Evolutionary conservation across 2,888 invertebrate genomes (phyloP), one percentile per base, ranked within the genome.

Genomic region (Plebejus anna): DNA sequence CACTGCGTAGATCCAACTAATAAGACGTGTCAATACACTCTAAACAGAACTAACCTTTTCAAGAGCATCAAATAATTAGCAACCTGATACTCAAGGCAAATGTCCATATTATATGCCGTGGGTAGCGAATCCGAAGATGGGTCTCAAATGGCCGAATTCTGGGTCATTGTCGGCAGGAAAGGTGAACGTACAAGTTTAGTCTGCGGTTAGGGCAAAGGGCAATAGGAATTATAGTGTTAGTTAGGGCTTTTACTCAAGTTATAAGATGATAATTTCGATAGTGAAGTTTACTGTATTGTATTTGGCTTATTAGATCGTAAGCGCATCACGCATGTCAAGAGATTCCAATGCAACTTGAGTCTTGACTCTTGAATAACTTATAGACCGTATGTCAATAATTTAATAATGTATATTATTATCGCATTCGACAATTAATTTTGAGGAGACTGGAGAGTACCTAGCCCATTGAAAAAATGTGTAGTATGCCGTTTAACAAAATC

Each of bases 161-260:
- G 47, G 73, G 73, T 73, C 73, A 73, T 13, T 73, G 73, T 51
- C 55, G 32, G 36, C 2, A 71, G 55, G 47, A 73, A 73, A 73
- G 73, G 73, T 51, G 55, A 73, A 55, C 66, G 66, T 13, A 66
- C 66, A 66, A 66, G 32, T 66, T 66, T 66, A 66, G 66, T 13
- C 66, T 66, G 66, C 11, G 32, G 22, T 22, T 13, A 66, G 32
- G 66, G 16, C 66, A 66, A 66, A 66, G 66, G 66, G 32, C 32
- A 66, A 47, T 47, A 47, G 9, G 22, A 66, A 28, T 32, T 13
- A 66, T 36, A 16, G 47, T 47, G 47, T 47, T 42, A 42, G 6
- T 32, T 66, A 66, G 66, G 13, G 55, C 55, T 16, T 55, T 55
- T 55, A 55, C 4, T 16, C 4, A 66, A 66, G 36, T 4, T 16